Evolutionary conservation across 2,797 vertebrate genomes (phyloP), one percentile per base, ranked within the genome.

Genomic region (Pitangus sulphuratus): DNA sequence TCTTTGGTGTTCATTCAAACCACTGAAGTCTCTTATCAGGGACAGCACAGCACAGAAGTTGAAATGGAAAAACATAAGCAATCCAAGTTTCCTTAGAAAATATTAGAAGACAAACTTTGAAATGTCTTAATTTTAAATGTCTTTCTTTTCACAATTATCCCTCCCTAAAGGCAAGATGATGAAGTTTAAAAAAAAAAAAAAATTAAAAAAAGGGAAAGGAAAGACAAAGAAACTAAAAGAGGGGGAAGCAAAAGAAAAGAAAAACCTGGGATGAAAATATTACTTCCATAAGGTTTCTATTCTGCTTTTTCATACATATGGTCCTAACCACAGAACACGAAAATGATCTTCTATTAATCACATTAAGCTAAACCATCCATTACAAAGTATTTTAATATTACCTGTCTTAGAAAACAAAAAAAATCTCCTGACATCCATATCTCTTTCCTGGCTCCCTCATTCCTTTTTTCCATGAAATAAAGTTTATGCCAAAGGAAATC

Each of bases 21-120:
- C 76, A 94, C 83, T 92, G 89, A 96, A 95, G 91, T 91, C 86
- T 93, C 93, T 97, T 97, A 97, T 97, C 96, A 93, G 92, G 83
- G 78, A 90, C 70, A 80, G 65, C 87, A 69, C 94, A 97, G 93
- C 87, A 56, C 7, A 89, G 65, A 90, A 95, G 31, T 81, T 71
- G 79, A 95, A 96, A 95, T 65, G 39, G 80, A 71, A 96, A 93
- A 93, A 79, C 50, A 90, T 0, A 87, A n/a, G 57, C 74, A 81
- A 79, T 65, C 42, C 30, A 18, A 95, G 62, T 82, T 95, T 94
- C 58, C 54, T 87, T 51, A 66, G 78, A 97, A 94, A 76, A 51
- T 61, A 85, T 48, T 61, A 66, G 44, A 82, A 88, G n/a, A 17
- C 37, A 64, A 90, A 93, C 86, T 93, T 74, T 28, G 79, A 95